Evolutionary conservation across 2,797 vertebrate genomes (phyloP).

Genomic region (Lindbergichthys nudifrons): DNA sequence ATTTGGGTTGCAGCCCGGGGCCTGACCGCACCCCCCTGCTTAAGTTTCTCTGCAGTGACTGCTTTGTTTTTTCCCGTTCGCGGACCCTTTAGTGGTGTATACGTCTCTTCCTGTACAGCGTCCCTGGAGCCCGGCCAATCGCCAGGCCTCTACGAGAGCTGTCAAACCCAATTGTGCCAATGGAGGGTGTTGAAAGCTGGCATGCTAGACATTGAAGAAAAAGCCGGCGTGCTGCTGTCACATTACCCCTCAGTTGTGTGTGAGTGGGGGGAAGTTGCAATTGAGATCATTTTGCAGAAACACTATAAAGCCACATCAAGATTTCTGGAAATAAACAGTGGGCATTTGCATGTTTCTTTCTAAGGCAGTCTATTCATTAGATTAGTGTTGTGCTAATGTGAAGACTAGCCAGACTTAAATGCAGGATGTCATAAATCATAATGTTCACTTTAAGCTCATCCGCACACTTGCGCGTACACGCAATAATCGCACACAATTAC

Average conservation of each 20-base stretch:
- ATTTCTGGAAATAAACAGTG: constrained; percentile 56
- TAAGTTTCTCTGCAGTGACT: constrained; percentile 40
- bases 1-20: constrained; percentile 16
- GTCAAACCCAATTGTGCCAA: constrained; percentile 83
- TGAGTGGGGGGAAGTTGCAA: constrained; percentile 5
- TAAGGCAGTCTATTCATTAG: constrained; percentile 64
- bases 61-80: constrained; percentile 51
- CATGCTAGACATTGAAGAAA: constrained; percentile 68
- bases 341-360: constrained; percentile 63
- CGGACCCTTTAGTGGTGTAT: constrained; percentile 54
- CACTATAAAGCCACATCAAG: constrained; percentile 58
- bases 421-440: constrained; percentile 70
- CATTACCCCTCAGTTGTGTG: constrained; percentile 60
- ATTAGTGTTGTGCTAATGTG: constrained; percentile 68
- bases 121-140: constrained; percentile 76
- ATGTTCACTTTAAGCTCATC: constrained; percentile 74
- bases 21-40: constrained; percentile 33
- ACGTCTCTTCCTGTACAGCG: constrained; percentile 63
- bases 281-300: constrained; percentile 59
- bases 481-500: constrained; percentile 44
- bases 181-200: constrained; percentile 83
- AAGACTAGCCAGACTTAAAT: constrained; percentile 61
- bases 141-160: constrained; percentile 78
- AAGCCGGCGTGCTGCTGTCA: constrained; percentile 68
- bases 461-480: constrained; percentile 23